Evolutionary conservation across 2,797 vertebrate genomes (phyloP), one percentile per base, ranked within the genome.

Genomic region (Botia kubotai): DNA sequence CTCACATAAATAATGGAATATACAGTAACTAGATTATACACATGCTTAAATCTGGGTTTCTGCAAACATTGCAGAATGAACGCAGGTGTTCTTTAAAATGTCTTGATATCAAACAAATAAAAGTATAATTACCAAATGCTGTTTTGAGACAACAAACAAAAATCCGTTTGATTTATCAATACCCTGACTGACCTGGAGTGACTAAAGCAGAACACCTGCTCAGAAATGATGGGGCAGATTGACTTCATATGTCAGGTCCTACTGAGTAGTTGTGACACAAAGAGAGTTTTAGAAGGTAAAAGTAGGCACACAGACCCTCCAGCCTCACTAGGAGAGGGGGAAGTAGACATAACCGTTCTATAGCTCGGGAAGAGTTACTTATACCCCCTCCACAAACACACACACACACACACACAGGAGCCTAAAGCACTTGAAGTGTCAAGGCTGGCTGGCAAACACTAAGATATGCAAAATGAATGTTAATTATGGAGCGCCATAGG

Each of bases 401-500:
- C 33, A 33, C 46, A 55, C 6, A 68, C 6, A 66, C 43, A 76
- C 39, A 72, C 16, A 86, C 82, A 16, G 58, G 29, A 88, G 88
- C 83, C 85, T 80, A 74, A 84, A 85, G 87, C 85, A 80, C 76
- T 88, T 81, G 85, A 88, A 85, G 68, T 81, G 75, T 77, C 73
- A 84, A 68, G 89, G 87, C 87, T 81, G 85, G 88, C 76, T 57
- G 83, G 75, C 84, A 86, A 87, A 85, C 86, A 90, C 87, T 89
- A 89, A 77, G 80, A 77, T 75, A 84, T 70, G 80, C 89, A 87
- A 90, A 91, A 90, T 89, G 89, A 88, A 89, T 89, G 87, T 92
- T 90, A 90, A 93, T 92, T 92, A 91, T 89, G 89, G 85, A 79
- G 85, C 43, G 83, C 91, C 91, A 90, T 84, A 79, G 80, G 90